Conservation (phyloP, 2,797 vertebrate genomes). For the Melanogrammus aeglefinus region DNA sequence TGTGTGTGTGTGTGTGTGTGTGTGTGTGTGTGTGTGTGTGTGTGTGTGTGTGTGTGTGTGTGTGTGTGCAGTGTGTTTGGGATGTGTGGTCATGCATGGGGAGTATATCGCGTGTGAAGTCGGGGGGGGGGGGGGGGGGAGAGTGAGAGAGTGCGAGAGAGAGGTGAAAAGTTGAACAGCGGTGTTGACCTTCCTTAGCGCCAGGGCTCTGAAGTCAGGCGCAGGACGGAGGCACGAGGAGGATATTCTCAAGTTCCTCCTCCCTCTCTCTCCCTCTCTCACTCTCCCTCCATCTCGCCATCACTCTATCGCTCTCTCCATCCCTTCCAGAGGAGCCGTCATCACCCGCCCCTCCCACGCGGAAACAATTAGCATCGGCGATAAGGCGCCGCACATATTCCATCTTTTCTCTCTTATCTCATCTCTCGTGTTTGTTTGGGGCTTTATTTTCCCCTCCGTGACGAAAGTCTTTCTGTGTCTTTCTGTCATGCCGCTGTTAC, state of each 20-base stretch:
- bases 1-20: too few species aligned
- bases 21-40: too few species aligned
- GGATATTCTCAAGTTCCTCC: constrained; percentile 72
- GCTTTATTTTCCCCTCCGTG: constrained; percentile 46
- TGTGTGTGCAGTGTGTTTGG: too few species aligned
- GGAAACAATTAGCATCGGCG: constrained; percentile 73
- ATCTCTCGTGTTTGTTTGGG: constrained; percentile 68
- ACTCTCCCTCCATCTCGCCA: constrained; percentile 30
- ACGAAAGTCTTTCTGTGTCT: constrained; percentile 58
- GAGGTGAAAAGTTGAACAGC: constrained; percentile 75
- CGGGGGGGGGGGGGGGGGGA: too few species aligned
- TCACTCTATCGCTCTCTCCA: constrained; percentile 9
- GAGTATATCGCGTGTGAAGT: too few species aligned
- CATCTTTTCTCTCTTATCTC: constrained; percentile 60
- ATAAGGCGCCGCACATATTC: constrained; percentile 76
- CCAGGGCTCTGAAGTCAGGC: constrained; percentile 68
- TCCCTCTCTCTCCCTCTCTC: constrained; percentile 34
- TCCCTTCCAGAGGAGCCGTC: background rate
- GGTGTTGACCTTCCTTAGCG: constrained; percentile 70
- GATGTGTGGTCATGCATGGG: too few species aligned
- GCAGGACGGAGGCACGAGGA: constrained; percentile 66
- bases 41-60: too few species aligned
- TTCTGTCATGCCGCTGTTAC: constrained; percentile 60
- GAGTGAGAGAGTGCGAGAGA: background rate
- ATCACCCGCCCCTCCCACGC: constrained; percentile 46